Percentiles rank a stretch among this genome's conserved stretches.
phyloP scores from a whole-genome alignment of 2,113 vertebrate genomes.

The Myotis brandtii region DNA sequence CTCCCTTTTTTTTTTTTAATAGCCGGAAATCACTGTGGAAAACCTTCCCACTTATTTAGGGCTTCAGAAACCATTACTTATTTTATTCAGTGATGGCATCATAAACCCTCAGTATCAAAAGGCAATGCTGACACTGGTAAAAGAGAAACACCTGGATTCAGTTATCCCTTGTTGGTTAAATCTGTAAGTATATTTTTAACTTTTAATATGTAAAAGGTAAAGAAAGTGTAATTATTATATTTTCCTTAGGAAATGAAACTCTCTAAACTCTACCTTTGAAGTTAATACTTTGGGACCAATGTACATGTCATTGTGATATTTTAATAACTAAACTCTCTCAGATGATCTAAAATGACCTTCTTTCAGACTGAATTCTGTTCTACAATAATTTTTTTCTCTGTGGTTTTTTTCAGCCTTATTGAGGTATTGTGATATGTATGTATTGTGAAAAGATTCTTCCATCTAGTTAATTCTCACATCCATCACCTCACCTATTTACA shows the following conservation, averaged over 20 bases:
- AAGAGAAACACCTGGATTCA: slow-evolving; percentile 69
- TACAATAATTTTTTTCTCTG: neutral
- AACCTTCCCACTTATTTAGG: slow-evolving; percentile 91
- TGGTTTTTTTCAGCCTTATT: neutral
- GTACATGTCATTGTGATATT: neutral
- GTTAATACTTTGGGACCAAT: slow-evolving; percentile 30
- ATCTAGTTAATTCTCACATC: neutral
- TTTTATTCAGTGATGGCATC: slow-evolving; percentile 91
- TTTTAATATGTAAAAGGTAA: slow-evolving; percentile 10
- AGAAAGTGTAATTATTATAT: neutral
- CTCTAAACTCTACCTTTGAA: neutral
- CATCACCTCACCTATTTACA: neutral
- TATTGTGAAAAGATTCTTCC: neutral
- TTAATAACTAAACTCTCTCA: slow-evolving; percentile 48
- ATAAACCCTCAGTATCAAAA: slow-evolving; percentile 82
- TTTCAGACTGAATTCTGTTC: slow-evolving; percentile 30
- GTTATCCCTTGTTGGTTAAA: slow-evolving; percentile 94
- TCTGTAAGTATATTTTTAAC: slow-evolving; percentile 88
- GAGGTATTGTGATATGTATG: neutral
- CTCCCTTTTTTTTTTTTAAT: slow-evolving; percentile 33
- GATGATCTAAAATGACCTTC: neutral
- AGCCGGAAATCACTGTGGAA: slow-evolving; percentile 95
- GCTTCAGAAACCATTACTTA: slow-evolving; percentile 90
- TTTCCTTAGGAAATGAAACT: slow-evolving; percentile 40
- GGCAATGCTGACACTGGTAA: slow-evolving; percentile 85